Evolutionary conservation across 2,797 vertebrate species (phyloP).

Genomic region (Crax fasciolata): DNA sequence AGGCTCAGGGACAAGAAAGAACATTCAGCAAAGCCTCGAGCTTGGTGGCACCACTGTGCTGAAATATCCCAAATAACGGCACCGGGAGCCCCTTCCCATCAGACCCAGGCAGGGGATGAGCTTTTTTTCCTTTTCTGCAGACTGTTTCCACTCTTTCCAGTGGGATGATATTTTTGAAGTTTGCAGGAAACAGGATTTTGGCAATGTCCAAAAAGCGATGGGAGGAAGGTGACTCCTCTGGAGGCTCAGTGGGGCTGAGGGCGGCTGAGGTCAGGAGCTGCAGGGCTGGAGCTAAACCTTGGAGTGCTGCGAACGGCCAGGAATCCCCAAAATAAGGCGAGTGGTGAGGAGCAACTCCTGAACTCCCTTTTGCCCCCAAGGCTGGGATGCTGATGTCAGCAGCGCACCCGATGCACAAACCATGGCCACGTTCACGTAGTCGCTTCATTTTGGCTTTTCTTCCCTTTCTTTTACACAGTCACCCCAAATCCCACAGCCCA

Average conservation of each 20-base stretch:
- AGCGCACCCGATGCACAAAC: accelerated
- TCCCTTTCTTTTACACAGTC: accelerated
- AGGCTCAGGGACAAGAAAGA: neutral
- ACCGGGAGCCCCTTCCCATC: neutral
- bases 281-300: neutral
- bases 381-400: accelerated
- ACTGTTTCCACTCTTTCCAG: neutral
- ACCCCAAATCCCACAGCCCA: neutral
- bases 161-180: neutral
- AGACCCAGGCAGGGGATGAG: neutral
- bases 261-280: neutral
- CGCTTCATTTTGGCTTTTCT: neutral
- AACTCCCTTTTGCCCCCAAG: accelerated
- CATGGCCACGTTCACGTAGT: neutral
- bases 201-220: neutral
- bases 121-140: neutral
- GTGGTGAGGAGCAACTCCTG: neutral
- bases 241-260: neutral
- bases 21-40: neutral
- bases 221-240: neutral
- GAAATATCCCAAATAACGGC: neutral
- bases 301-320: neutral
- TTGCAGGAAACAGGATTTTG: accelerated
- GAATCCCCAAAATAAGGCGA: neutral
- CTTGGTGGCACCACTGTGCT: neutral